Conservation (phyloP, 2,797 vertebrate species). For the Alectoris magna region DNA sequence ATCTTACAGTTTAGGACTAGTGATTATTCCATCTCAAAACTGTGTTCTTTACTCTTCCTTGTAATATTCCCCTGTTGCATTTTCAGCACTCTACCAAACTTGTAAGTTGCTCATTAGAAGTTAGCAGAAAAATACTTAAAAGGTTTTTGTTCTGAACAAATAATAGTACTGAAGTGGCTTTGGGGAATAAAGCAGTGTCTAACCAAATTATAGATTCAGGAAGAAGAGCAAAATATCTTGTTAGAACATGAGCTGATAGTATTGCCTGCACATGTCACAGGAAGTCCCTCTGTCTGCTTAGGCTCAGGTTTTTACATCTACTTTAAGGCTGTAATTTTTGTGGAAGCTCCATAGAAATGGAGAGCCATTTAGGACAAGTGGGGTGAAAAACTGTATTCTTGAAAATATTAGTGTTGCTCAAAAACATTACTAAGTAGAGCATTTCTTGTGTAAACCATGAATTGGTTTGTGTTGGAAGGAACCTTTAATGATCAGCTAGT, state of each 20-base stretch:
- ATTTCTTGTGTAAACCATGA: neutral
- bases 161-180: neutral
- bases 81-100: slow-evolving; percentile 7
- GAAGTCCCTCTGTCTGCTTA: neutral
- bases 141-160: neutral
- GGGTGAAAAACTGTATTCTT: neutral
- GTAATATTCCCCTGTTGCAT: neutral
- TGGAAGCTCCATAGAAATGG: neutral
- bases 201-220: neutral
- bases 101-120: slow-evolving; percentile 42
- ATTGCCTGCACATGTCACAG: neutral
- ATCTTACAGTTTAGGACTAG: neutral
- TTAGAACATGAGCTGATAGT: neutral
- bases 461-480: neutral
- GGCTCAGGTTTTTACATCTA: neutral
- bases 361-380: neutral
- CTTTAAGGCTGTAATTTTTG: neutral
- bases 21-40: neutral
- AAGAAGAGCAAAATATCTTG: neutral
- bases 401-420: neutral
- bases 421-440: neutral
- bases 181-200: neutral
- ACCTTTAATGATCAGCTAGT: neutral
- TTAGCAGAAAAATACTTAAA: neutral
- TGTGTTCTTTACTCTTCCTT: neutral